A percentile compares a stretch with the other conserved stretches of the same genome.
phyloP scores from a whole-genome alignment of 2,888 invertebrate genomes.

The Andricus quercusramuli region DNA sequence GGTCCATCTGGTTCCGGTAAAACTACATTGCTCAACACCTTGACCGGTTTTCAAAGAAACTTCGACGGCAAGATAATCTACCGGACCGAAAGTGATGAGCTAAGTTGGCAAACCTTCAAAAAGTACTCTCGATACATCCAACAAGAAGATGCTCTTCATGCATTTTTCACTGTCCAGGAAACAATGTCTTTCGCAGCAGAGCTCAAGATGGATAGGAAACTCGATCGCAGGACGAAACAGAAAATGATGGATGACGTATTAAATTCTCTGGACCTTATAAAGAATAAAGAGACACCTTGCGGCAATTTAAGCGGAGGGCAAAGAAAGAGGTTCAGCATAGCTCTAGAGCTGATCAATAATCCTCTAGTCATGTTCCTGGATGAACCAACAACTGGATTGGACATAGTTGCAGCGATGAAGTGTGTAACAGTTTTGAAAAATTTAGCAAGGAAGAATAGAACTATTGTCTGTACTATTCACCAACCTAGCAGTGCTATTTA shows the following conservation, averaged over 20 bases:
- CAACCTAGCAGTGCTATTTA: constrained; percentile 95
- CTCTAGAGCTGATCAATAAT: constrained; percentile 4
- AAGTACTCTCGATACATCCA: constrained; percentile 11
- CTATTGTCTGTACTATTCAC: constrained; percentile 96
- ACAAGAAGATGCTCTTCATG: not conserved
- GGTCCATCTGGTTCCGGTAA: too few species aligned
- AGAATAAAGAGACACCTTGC: not conserved
- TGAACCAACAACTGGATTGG: constrained; percentile 25
- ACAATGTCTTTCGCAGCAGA: constrained; percentile 8
- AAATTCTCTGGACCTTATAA: not conserved
- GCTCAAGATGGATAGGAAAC: not conserved
- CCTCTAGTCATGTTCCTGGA: constrained; percentile 12
- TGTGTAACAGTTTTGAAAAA: constrained; percentile 83
- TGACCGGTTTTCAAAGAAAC: not conserved
- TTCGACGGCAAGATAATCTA: not conserved
- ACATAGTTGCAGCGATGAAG: not conserved
- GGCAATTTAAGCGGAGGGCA: not conserved
- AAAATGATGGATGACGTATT: constrained; percentile 15
- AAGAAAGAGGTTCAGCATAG: constrained; percentile 14
- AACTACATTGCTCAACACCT: too few species aligned
- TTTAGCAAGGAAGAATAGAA: constrained; percentile 89
- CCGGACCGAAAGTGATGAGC: not conserved
- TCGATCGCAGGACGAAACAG: not conserved
- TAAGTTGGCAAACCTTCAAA: not conserved
- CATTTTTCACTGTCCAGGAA: not conserved